Base-by-base conservation (phyloP, 1,140 invertebrate species). In the Conus betulinus region DNA sequence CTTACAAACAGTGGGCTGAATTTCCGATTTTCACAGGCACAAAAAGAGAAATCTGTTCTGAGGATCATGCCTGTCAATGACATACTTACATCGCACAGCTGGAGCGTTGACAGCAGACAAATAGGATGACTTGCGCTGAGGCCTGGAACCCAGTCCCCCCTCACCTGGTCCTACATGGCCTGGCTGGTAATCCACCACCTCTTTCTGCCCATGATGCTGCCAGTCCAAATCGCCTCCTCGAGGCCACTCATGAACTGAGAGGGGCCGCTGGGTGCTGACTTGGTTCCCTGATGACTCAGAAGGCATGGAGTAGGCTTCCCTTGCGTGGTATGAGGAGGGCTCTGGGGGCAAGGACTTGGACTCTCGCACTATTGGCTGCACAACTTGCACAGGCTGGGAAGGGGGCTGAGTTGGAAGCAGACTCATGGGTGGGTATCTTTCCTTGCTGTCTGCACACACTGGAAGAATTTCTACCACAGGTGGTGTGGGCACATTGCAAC, bases 101-200 rank as follows among this genome's bases (percentile, higher is more conserved):
- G 93, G 90, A 25, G 89, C 91, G 88, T 92, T 93, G 20, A 94
- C 91, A 57, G 94, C 93, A 53, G 92, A 91, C 23, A 93, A 87
- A 89, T 93, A 94, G 11, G 93, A 94, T 10, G 91, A 92, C 86
- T 93, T 93, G 67, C 93, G 76, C 5, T 92, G 90, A 15, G 93
- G 93, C 76, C 88, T 55, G 52, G 83, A 85, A 15, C 84, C 39
- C 25, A 83, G 5, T 6, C 63, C 63, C 13, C n/a, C 51, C 67
- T 87, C 85, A n/a, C n/a, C 13, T 5, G 25, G 51, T 6, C 51
- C 52, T 53, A 79, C 1, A 25, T 55, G 85, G 53, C 90, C 90
- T 39, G 87, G 87, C n/a, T 79, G 88, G 76, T 84, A 81, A 13
- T 89, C 84, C 5, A 88, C 88, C 0, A 87, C 87, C 52, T 90